phyloP scores from a whole-genome alignment of 1,140 invertebrate genomes.

The Neelides sp. region DNA sequence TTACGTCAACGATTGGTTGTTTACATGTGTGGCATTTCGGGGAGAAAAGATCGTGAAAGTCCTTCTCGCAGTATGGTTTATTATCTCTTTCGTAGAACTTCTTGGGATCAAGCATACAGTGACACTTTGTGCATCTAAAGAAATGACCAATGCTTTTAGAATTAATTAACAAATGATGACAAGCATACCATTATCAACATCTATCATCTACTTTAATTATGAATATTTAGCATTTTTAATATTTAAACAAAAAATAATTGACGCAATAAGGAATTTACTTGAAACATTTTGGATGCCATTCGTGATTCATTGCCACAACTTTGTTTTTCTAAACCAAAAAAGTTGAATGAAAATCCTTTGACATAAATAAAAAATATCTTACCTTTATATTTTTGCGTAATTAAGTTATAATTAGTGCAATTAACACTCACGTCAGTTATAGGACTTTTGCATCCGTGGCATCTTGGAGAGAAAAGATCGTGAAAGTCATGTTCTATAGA shows the following conservation, averaged over 20 bases:
- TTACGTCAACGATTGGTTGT: slow-evolving; percentile 36
- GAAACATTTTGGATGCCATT: no score
- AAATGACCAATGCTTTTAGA: no score
- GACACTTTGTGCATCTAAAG: slow-evolving; percentile 45
- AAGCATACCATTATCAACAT: no score
- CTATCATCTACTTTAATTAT: no score
- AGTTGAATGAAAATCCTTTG: background rate
- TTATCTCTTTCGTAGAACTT: slow-evolving; percentile 53
- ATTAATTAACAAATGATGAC: no score
- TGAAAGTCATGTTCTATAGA: slow-evolving; percentile 55
- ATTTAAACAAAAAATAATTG: no score
- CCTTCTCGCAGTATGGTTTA: slow-evolving; percentile 55
- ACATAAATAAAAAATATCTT: no score
- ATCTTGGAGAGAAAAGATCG: slow-evolving; percentile 50
- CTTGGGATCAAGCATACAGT: background rate
- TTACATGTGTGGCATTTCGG: slow-evolving; percentile 55
- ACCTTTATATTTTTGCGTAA: no score
- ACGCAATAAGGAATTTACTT: no score
- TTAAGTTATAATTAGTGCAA: background rate
- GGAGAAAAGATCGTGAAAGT: slow-evolving; percentile 57
- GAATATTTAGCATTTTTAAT: no score
- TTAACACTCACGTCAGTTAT: slow-evolving; percentile 44
- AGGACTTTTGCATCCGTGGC: slow-evolving; percentile 48
- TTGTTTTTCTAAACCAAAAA: slow-evolving; percentile 5
- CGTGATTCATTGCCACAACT: no score